phyloP scores from a whole-genome alignment of 2,113 vertebrate species.

The Leiothrix lutea region DNA sequence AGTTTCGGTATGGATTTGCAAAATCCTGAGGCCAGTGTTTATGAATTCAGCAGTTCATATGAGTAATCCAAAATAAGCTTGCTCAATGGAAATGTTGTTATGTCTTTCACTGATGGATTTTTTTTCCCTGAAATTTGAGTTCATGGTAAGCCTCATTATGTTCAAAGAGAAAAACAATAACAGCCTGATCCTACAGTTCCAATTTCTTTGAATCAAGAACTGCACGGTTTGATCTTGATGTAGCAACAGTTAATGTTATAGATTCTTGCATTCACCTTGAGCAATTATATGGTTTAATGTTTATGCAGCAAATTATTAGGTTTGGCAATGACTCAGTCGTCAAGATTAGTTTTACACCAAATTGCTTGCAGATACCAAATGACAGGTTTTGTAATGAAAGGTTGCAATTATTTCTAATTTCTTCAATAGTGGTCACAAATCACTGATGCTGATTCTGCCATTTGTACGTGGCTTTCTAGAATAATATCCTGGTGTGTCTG shows the following conservation, averaged over 20 bases:
- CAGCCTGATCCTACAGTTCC: not conserved
- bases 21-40: not conserved
- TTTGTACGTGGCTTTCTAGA: not conserved
- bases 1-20: not conserved
- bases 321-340: slow-evolving; percentile 42
- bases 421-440: slow-evolving; percentile 27
- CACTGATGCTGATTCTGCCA: slow-evolving; percentile 18
- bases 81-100: not conserved
- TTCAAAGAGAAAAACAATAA: not conserved
- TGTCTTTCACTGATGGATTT: not conserved
- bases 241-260: not conserved
- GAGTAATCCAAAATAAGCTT: not conserved
- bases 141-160: not conserved
- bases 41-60: not conserved
- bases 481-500: not conserved
- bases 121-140: not conserved
- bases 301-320: slow-evolving; percentile 27
- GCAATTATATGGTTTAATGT: slow-evolving; percentile 30
- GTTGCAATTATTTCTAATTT: slow-evolving; percentile 63
- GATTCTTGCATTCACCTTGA: slow-evolving; percentile 29
- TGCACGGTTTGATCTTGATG: not conserved
- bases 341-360: slow-evolving; percentile 29
- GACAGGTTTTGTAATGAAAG: slow-evolving; percentile 49
- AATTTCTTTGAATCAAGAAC: not conserved
- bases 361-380: slow-evolving; percentile 45